Conservation (phyloP, 2,888 invertebrate genomes). For the Schizaphis graminum region DNA sequence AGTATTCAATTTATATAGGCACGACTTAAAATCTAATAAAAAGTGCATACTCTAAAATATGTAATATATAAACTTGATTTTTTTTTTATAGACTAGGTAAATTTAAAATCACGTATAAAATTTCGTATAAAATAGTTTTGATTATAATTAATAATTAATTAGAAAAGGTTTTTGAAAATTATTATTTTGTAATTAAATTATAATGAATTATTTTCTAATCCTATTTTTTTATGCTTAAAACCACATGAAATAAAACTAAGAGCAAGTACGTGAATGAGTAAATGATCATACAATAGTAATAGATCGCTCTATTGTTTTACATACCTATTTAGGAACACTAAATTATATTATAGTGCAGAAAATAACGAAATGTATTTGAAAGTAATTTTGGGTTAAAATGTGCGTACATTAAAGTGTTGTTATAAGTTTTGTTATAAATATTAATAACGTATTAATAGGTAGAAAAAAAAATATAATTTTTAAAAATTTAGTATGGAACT, state of each 20-base stretch:
- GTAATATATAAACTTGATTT: no score
- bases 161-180: neutral
- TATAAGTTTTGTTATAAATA: neutral
- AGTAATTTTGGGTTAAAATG: neutral
- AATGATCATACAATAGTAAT: neutral
- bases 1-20: no score
- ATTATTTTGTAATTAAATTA: conserved; percentile 12
- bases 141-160: neutral
- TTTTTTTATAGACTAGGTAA: no score
- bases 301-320: neutral
- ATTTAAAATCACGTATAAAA: no score
- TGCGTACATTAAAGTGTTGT: neutral
- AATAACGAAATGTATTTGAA: neutral
- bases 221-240: neutral
- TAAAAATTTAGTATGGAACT: neutral
- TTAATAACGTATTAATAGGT: neutral
- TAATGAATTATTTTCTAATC: neutral
- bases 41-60: no score
- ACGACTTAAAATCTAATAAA: no score
- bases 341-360: neutral
- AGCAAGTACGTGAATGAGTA: neutral
- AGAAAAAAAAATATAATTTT: neutral
- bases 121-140: no score
- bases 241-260: neutral
- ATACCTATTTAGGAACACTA: neutral